Percentiles rank a stretch among this genome's conserved stretches.
Conservation (phyloP, 2,797 vertebrate genomes). For the Diplodus sargus region DNA sequence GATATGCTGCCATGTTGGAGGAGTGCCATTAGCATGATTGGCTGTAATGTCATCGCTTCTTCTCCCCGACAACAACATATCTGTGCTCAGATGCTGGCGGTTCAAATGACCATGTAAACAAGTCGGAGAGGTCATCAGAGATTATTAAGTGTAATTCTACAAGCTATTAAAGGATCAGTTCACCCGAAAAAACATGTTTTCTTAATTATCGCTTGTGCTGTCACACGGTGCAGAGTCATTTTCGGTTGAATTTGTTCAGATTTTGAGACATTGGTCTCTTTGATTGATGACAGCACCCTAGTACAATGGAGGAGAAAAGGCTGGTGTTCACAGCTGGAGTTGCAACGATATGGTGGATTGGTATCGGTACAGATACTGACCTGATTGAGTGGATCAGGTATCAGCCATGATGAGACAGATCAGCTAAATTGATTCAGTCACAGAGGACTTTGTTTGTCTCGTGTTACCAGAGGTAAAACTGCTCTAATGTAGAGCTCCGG, state of each 20-base stretch:
- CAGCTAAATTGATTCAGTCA: neutral
- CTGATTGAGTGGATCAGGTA: neutral
- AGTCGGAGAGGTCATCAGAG: slow-evolving; percentile 33
- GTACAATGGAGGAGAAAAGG: no score
- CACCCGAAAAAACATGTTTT: neutral
- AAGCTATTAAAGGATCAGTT: slow-evolving; percentile 4
- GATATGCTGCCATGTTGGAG: slow-evolving; percentile 40
- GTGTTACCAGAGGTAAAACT: neutral
- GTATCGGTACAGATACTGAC: neutral
- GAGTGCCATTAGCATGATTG: slow-evolving; percentile 26
- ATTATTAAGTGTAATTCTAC: slow-evolving; percentile 2
- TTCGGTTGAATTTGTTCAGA: neutral
- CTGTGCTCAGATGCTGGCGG: slow-evolving; percentile 15
- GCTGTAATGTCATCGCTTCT: slow-evolving; percentile 48
- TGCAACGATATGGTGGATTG: neutral
- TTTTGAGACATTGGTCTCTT: neutral
- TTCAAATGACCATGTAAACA: slow-evolving; percentile 56
- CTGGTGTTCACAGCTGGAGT: neutral
- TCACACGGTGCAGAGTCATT: neutral
- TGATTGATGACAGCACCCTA: neutral
- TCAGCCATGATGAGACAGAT: neutral
- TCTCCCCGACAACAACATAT: slow-evolving; percentile 55
- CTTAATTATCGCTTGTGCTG: neutral
- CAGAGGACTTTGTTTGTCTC: neutral
- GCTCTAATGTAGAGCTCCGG: no score